Base-by-base conservation (phyloP, 2,888 invertebrate species). In the Ichneumon xanthorius region DNA sequence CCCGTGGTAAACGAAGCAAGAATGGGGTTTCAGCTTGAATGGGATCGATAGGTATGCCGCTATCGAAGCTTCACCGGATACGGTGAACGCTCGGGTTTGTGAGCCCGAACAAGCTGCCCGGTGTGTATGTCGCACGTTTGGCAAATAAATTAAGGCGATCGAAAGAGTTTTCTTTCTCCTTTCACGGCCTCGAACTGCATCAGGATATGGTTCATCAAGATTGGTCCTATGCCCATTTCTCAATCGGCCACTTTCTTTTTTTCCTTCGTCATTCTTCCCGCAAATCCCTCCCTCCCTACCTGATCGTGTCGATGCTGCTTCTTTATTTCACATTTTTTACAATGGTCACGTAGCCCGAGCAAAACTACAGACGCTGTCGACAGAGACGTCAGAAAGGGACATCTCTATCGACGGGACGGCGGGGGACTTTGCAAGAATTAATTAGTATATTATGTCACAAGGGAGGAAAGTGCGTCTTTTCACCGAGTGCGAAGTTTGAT, bases 181-280 rank as follows among this genome's bases (percentile, higher is more conserved):
- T n/a, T 48, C 30, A 30, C 63, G 75, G 82, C 67, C 72, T 65
- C 79, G 76, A 67, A 68, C 73, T 75, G 82, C 65, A 75, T 75
- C 82, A 45, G 76, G 79, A 85, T 82, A 82, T 71, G 85, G 82
- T 82, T 82, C 79, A 72, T 79, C 79, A 72, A 71, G 72, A 75
- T 85, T 85, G 85, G 85, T 79, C 71, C 79, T 80, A 37, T 80
- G 85, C 85, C 85, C 82, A 76, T 85, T 82, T 77, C 75, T 80
- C 85, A 85, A 85, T 85, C 82, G 85, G 85, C 76, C 33, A 11
- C 9, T 50, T 0, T 7, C 1, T 33, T 22, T 50, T 53, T 40
- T 53, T 53, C 22, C 9, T 53, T 40, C 63, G 11, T 70, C 40
- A 22, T 33, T 33, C 40, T 65, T 16, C 26, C 30, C 67, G 7